phyloP scores from a whole-genome alignment of 2,113 vertebrate genomes.

The Carassius gibelio region DNA sequence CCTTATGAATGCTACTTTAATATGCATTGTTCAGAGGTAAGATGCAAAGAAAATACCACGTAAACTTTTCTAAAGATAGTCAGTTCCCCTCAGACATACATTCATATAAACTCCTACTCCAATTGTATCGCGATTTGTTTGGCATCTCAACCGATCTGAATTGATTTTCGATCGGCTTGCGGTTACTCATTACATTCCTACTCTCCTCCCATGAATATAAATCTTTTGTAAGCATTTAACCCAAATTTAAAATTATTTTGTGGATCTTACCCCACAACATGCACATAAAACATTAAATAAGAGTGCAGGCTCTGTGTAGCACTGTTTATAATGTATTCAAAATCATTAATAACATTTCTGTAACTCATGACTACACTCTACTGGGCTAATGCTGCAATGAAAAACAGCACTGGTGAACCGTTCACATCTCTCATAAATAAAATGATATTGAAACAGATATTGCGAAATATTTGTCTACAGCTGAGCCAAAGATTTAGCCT shows the following conservation, averaged over 20 bases:
- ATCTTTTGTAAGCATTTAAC: no score
- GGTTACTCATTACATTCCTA: no score
- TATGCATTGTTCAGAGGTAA: no score
- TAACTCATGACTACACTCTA: conserved; percentile 34
- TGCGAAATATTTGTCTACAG: neutral
- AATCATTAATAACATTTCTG: neutral
- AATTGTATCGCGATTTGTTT: no score
- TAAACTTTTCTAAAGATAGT: no score
- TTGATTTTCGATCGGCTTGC: no score
- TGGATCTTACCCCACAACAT: neutral
- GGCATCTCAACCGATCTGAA: no score
- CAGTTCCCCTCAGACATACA: no score
- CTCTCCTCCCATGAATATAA: no score
- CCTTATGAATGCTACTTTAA: no score
- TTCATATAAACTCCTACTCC: no score
- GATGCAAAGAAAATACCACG: no score
- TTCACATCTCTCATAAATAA: neutral
- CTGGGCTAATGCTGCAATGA: conserved; percentile 11
- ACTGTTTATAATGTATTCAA: neutral
- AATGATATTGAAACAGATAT: neutral
- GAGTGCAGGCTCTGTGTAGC: neutral
- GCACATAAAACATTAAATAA: neutral
- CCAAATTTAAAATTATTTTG: neutral
- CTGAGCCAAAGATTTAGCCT: neutral
- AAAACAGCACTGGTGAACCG: neutral